These are phyloP conservation scores for Eleginops maclovinus DNA, from an alignment of 2,113 vertebrate species.

Conservation along the genomic window DNA sequence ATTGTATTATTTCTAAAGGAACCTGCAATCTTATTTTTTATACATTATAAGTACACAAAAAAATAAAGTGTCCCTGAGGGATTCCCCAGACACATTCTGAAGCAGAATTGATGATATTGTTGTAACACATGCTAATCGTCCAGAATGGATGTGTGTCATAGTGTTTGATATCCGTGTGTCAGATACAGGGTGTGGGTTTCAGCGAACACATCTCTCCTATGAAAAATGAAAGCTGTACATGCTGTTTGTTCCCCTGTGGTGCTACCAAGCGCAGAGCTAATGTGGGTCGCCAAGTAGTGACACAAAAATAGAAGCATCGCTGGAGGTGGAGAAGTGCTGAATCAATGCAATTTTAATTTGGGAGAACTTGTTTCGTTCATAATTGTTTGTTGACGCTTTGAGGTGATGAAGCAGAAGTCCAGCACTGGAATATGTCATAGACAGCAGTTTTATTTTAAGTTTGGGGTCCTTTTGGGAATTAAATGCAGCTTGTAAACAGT, in stretches of 20 bases:
- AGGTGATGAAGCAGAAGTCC: constrained; percentile 10
- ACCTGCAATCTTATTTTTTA: too few species aligned
- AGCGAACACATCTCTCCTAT: constrained; percentile 30
- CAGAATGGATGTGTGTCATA: not conserved
- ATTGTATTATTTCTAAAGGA: too few species aligned
- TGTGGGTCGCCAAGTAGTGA: constrained; percentile 21
- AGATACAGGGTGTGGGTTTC: constrained; percentile 32
- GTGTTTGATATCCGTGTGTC: not conserved
- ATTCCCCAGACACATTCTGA: not conserved
- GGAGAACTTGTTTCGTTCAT: not conserved
- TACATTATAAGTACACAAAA: not conserved
- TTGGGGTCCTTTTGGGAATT: constrained; percentile 13
- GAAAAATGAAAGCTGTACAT: constrained; percentile 41
- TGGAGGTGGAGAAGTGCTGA: constrained; percentile 45
- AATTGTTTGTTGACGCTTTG: constrained; percentile 23
- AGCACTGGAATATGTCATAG: not conserved
- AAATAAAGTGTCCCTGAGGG: not conserved
- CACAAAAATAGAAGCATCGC: constrained; percentile 17
- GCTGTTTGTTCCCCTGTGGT: constrained; percentile 33
- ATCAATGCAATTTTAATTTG: constrained; percentile 34
- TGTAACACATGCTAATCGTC: not conserved
- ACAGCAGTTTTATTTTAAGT: not conserved
- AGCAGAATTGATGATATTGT: not conserved
- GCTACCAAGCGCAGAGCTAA: constrained; percentile 36
- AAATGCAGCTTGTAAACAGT: constrained; percentile 6